These are phyloP conservation scores for Lytechinus variegatus DNA, from an alignment of 35 echinoderm and acorn worm species.

Conservation along the genomic window DNA sequence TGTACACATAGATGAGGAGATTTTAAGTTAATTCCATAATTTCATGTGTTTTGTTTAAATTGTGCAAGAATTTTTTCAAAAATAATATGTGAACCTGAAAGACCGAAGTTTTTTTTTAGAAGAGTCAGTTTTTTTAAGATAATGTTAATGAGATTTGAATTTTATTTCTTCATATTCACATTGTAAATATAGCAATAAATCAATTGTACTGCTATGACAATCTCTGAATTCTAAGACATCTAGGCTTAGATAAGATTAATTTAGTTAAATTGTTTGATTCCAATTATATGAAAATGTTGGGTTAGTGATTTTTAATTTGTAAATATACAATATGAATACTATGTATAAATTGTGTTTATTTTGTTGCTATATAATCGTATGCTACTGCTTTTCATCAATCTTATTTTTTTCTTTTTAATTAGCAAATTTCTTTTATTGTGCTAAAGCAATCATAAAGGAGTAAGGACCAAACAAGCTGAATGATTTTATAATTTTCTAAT, in stretches of 20 bases:
- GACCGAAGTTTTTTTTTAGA: neutral
- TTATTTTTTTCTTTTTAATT: constrained; percentile 7
- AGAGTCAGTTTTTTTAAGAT: neutral
- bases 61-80: neutral
- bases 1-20: neutral
- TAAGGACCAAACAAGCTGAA: neutral
- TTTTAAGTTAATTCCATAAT: neutral
- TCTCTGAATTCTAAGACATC: neutral
- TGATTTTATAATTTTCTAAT: neutral
- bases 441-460: neutral
- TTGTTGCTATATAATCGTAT: neutral
- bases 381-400: neutral
- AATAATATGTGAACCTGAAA: neutral
- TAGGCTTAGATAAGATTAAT: neutral
- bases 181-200: neutral
- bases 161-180: neutral
- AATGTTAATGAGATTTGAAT: neutral
- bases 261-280: neutral
- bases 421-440: constrained; percentile 5
- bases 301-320: neutral
- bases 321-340: constrained; percentile 7
- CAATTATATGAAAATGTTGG: neutral
- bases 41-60: neutral
- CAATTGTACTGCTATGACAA: neutral
- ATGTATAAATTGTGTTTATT: neutral